Conservation (phyloP, 2,113 vertebrate genomes). For the Zingel zingel region DNA sequence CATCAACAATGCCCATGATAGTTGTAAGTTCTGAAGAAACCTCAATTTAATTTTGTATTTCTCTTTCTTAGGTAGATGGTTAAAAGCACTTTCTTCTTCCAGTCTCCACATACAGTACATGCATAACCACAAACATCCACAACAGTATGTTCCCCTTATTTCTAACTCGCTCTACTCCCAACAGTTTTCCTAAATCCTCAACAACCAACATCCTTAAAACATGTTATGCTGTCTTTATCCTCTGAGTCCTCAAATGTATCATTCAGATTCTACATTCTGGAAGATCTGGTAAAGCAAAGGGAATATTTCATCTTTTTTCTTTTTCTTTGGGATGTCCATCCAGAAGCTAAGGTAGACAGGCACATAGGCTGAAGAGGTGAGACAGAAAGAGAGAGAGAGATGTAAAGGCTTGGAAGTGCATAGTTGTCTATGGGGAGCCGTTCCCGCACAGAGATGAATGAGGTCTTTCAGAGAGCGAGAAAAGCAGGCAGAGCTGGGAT, state of each 20-base stretch:
- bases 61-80: conserved; percentile 48
- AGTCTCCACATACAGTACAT: conserved; percentile 65
- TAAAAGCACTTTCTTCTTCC: conserved; percentile 51
- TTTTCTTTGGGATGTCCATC: conserved; percentile 87
- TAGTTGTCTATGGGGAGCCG: conserved; percentile 76
- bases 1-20: conserved; percentile 47
- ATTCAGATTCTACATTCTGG: conserved; percentile 82
- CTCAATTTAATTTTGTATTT: conserved; percentile 26
- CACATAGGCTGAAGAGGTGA: conserved; percentile 50
- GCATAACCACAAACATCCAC: conserved; percentile 50
- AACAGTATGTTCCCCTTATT: conserved; percentile 74
- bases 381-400: conserved; percentile 74
- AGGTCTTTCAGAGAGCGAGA: conserved; percentile 79
- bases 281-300: conserved; percentile 79
- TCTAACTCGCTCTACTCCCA: conserved; percentile 58
- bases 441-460: conserved; percentile 78
- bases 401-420: conserved; percentile 83
- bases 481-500: conserved; percentile 59
- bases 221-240: conserved; percentile 62
- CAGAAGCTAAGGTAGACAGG: conserved; percentile 67
- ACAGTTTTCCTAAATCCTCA: conserved; percentile 48
- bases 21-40: conserved; percentile 33
- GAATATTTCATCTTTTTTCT: conserved; percentile 77
- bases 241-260: conserved; percentile 63
- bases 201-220: conserved; percentile 48